phyloP scores from a whole-genome alignment of 2,888 invertebrate genomes.

The Cerceris ruficornis region DNA sequence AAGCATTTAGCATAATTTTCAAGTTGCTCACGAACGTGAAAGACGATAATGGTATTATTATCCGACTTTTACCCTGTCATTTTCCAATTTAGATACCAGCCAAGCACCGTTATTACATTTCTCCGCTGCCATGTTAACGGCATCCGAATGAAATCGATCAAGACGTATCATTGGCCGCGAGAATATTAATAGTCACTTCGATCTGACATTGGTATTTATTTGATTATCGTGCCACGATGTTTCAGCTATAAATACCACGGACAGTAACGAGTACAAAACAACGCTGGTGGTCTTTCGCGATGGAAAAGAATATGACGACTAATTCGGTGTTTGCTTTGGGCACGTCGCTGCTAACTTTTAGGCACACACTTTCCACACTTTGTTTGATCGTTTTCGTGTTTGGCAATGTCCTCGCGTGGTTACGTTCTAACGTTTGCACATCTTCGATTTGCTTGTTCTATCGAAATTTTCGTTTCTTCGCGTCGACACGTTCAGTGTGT shows the following conservation, averaged over 20 bases:
- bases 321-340: constrained; percentile 32
- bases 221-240: constrained; percentile 19
- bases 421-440: constrained; percentile 44
- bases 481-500: not conserved
- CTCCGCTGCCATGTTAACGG: not conserved
- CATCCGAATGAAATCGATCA: constrained; percentile 24
- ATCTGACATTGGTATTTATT: constrained; percentile 23
- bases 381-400: constrained; percentile 29
- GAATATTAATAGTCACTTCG: constrained; percentile 29
- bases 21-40: too few relatives aligned
- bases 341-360: constrained; percentile 49
- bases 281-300: constrained; percentile 38
- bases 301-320: not conserved
- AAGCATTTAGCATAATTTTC: too few relatives aligned
- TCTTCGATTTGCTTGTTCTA: constrained; percentile 15
- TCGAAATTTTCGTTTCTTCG: constrained; percentile 8
- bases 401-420: constrained; percentile 25
- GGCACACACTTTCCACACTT: constrained; percentile 38
- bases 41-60: too few relatives aligned
- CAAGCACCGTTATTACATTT: constrained; percentile 9
- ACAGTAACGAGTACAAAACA: constrained; percentile 30
- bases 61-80: not conserved
- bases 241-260: constrained; percentile 17
- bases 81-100: constrained; percentile 7
- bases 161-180: not conserved